Evolutionary conservation across 2,113 vertebrate genomes (phyloP).

Genomic region (Amia ocellicauda): DNA sequence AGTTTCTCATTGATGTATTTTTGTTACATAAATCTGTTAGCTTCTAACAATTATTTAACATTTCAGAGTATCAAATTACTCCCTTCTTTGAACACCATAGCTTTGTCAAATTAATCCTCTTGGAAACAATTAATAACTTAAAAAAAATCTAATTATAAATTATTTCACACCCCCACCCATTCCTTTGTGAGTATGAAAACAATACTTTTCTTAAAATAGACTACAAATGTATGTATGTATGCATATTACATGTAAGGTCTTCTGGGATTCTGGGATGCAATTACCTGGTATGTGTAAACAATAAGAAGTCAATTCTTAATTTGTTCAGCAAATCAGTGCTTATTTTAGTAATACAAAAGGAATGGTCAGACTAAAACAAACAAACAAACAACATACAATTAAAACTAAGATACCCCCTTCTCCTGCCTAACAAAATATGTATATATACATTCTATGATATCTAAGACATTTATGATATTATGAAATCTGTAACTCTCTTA

Average conservation of each 20-base stretch:
- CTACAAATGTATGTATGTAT: slow-evolving; percentile 1
- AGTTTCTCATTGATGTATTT: background rate
- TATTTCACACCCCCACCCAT: background rate
- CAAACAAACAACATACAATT: no score
- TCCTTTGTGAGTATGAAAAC: slow-evolving; percentile 4
- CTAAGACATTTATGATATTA: no score
- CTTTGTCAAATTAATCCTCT: slow-evolving; percentile 5
- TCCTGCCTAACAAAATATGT: no score
- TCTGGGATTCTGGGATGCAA: background rate
- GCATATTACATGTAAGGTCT: background rate
- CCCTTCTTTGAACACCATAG: background rate
- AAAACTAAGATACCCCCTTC: no score
- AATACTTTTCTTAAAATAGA: slow-evolving; percentile 13
- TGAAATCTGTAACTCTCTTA: no score
- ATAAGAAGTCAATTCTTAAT: no score
- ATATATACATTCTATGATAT: no score
- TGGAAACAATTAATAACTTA: slow-evolving; percentile 9
- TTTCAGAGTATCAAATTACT: slow-evolving; percentile 1
- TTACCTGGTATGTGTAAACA: background rate
- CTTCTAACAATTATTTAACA: slow-evolving; percentile 16
- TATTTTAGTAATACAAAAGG: no score
- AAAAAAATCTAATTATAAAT: slow-evolving; percentile 11
- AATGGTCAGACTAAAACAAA: no score
- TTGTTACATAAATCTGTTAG: slow-evolving; percentile 4
- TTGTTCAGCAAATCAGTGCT: no score